Evolutionary conservation across 2,888 invertebrate genomes (phyloP), one percentile per base, ranked within the genome.

Genomic region (Diabrotica balteata): DNA sequence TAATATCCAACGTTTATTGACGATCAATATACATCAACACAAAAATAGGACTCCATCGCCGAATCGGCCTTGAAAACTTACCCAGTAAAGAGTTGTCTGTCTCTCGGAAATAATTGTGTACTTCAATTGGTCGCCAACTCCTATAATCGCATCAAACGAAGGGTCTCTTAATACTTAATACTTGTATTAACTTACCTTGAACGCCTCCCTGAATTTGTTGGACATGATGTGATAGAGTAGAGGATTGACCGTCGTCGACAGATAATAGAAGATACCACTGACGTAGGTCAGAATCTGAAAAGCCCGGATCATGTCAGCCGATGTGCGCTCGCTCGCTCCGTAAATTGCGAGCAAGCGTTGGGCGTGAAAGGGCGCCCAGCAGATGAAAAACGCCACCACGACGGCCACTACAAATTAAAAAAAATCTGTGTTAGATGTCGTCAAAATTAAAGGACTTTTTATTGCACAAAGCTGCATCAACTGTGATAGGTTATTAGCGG

Each of bases 221-320:
- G 96, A 96, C 96, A 97, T 95, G 63, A 96, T 93, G 84, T 96
- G 94, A 85, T 97, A 97, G 47, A 97, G 88, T 72, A 97, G 88
- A 0, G 97, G 97, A 84, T 97, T 97, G 80, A 97, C 92, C 78
- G 95, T 95, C 8, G 97, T 95, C 7, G 96, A 96, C 75, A 96
- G 84, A 84, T 95, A 97, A 86, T 97, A 97, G 69, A 96, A 89
- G 0, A 97, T 89, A 0, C 97, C 97, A 1, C 95, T 95, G 49
- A 91, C 87, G 83, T 96, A 94, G 1, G 91, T 94, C 66, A 94
- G 85, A 61, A 90, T 85, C 64, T 87, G 87, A 83, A 92, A 93
- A 75, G 78, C 82, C 76, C 67, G 84, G 7, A 79, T 71, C 55
- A 77, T 77, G 84, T 76, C 69, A 76, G 81, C 60, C 77, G 76